Evolutionary conservation across 2,888 invertebrate genomes (phyloP).

Genomic region (Polydrusus cervinus): DNA sequence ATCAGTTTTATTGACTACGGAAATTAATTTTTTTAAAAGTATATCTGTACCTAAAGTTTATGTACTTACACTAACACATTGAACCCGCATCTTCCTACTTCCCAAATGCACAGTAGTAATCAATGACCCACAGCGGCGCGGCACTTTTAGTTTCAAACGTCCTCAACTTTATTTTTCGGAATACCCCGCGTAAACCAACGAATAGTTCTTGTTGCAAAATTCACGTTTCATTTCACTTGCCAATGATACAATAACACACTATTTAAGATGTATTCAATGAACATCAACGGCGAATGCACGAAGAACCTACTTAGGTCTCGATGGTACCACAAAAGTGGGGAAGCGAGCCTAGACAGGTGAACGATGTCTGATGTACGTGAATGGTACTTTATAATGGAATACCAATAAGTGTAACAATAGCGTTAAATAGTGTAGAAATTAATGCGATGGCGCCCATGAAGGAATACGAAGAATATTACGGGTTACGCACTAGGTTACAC

Average conservation of each 20-base stretch:
- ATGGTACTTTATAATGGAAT: conserved; percentile 20
- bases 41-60: too few species aligned
- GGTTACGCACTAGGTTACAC: conserved; percentile 41
- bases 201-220: conserved; percentile 46
- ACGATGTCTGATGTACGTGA: conserved; percentile 5
- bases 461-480: conserved; percentile 29
- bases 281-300: conserved; percentile 30
- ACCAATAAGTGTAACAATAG: conserved; percentile 36
- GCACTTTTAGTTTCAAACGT: conserved; percentile 37
- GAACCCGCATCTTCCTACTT: conserved; percentile 31
- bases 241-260: conserved; percentile 35
- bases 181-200: conserved; percentile 37
- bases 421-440: conserved; percentile 35
- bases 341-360: conserved; percentile 35
- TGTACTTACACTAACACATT: conserved; percentile 30
- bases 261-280: conserved; percentile 34
- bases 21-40: too few species aligned
- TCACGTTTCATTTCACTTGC: conserved; percentile 48
- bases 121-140: conserved; percentile 17
- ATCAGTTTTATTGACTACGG: too few species aligned
- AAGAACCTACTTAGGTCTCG: conserved; percentile 41
- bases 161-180: conserved; percentile 43
- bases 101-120: conserved; percentile 9
- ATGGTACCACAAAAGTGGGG: conserved; percentile 41
- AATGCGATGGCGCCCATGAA: conserved; percentile 19